Evolutionary conservation across 1,140 invertebrate species (phyloP).

Genomic region (Riptortus pedestris): DNA sequence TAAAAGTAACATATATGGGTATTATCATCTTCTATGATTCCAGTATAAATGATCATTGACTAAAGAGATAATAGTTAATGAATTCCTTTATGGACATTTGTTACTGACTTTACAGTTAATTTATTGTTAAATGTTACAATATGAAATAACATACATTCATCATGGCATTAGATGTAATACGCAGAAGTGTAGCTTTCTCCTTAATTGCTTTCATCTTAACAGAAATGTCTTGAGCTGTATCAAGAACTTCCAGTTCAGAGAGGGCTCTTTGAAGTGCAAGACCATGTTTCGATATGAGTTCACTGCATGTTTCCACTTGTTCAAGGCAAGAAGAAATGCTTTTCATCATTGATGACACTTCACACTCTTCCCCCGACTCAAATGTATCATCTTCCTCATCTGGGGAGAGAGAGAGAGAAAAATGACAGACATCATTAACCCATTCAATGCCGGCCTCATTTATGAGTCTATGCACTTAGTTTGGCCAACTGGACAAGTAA

Average conservation of each 20-base stretch:
- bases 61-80: too few relatives aligned
- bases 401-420: constrained; percentile 18
- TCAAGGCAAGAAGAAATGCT: constrained; percentile 58
- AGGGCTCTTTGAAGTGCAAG: constrained; percentile 70
- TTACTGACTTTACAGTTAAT: too few relatives aligned
- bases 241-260: constrained; percentile 69
- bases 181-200: constrained; percentile 82
- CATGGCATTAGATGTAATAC: constrained; percentile 91
- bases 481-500: too few relatives aligned
- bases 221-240: constrained; percentile 46
- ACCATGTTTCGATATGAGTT: constrained; percentile 80
- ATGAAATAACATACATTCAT: constrained; percentile 66
- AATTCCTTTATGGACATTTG: too few relatives aligned
- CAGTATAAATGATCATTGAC: too few relatives aligned
- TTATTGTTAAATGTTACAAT: too few relatives aligned
- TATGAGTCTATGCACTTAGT: too few relatives aligned
- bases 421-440: too few relatives aligned
- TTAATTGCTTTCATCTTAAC: constrained; percentile 63
- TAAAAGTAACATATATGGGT: too few relatives aligned
- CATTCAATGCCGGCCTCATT: too few relatives aligned
- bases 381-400: constrained; percentile 72
- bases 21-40: too few relatives aligned
- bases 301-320: constrained; percentile 80
- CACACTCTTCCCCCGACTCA: constrained; percentile 38
- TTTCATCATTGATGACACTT: constrained; percentile 45